phyloP scores from a whole-genome alignment of 2,888 invertebrate genomes.

The Pristionchus fissidentatus region DNA sequence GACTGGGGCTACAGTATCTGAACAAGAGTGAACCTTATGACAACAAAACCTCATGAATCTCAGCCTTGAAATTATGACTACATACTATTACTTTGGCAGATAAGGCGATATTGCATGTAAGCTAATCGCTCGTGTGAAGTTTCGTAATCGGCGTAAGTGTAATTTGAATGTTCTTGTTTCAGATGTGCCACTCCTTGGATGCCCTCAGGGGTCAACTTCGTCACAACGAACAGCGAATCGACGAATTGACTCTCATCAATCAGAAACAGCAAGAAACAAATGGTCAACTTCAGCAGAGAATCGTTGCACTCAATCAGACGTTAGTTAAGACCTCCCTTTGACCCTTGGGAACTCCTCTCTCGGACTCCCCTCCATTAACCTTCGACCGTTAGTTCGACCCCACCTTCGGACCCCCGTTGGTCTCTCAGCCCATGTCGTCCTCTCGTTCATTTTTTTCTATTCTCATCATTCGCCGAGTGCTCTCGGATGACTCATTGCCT shows the following conservation, averaged over 20 bases:
- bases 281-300: slow-evolving; percentile 55
- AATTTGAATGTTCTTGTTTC: background rate
- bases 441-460: background rate
- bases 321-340: slow-evolving; percentile 43
- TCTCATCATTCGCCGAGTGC: background rate
- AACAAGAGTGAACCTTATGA: background rate
- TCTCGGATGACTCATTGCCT: background rate
- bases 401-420: background rate
- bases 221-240: slow-evolving; percentile 61
- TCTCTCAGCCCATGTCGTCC: background rate
- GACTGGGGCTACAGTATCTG: background rate
- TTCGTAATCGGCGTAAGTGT: background rate
- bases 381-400: background rate
- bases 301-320: slow-evolving; percentile 52
- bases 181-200: slow-evolving; percentile 48
- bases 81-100: too few species aligned
- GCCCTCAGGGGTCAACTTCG: slow-evolving; percentile 56
- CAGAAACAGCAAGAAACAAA: slow-evolving; percentile 58
- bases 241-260: slow-evolving; percentile 59
- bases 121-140: background rate
- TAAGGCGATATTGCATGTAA: too few species aligned
- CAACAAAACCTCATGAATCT: too few species aligned
- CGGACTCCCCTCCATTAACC: background rate
- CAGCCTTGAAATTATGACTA: too few species aligned
- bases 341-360: background rate